These are phyloP conservation scores for Marasmarcha lunaedactyla DNA, from an alignment of 2,888 invertebrate genomes.

Conservation along the genomic window DNA sequence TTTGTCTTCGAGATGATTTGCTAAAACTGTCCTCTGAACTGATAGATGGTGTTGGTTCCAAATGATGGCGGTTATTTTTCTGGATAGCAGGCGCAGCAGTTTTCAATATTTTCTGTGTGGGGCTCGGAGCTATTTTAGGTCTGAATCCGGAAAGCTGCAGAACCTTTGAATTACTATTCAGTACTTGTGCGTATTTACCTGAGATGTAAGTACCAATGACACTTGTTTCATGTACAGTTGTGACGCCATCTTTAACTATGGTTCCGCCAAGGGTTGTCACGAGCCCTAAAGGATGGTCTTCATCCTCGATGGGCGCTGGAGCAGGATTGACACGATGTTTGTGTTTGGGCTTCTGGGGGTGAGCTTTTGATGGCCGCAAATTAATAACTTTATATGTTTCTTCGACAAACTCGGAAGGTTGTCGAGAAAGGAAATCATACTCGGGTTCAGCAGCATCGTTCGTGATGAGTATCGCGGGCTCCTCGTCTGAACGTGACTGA, in stretches of 20 bases:
- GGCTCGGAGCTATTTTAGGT: slow-evolving; percentile 75
- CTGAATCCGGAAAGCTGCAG: slow-evolving; percentile 59
- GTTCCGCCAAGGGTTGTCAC: slow-evolving; percentile 89
- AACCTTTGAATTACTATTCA: slow-evolving; percentile 84
- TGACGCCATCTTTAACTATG: slow-evolving; percentile 83
- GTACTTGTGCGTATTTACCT: slow-evolving; percentile 88
- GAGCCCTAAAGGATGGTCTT: slow-evolving; percentile 81
- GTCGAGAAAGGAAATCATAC: slow-evolving; percentile 86
- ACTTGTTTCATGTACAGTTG: slow-evolving; percentile 88
- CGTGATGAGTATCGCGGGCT: slow-evolving; percentile 71
- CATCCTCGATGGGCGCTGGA: slow-evolving; percentile 66
- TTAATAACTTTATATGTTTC: slow-evolving; percentile 88
- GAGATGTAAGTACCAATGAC: slow-evolving; percentile 91
- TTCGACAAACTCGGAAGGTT: slow-evolving; percentile 86
- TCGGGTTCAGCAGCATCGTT: slow-evolving; percentile 86
- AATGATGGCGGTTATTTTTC: slow-evolving; percentile 65
- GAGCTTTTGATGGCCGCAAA: slow-evolving; percentile 76
- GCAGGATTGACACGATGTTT: slow-evolving; percentile 52
- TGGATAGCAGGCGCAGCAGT: slow-evolving; percentile 77
- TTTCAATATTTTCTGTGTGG: slow-evolving; percentile 78
- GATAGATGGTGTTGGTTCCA: slow-evolving; percentile 75
- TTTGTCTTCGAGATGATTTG: slow-evolving; percentile 66
- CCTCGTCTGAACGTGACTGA: slow-evolving; percentile 53
- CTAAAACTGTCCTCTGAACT: slow-evolving; percentile 74
- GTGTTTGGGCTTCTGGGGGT: slow-evolving; percentile 54